phyloP scores from a whole-genome alignment of 30 jellyfish, hydroid and myxozoan genomes.

The Clytia hemisphaerica region DNA sequence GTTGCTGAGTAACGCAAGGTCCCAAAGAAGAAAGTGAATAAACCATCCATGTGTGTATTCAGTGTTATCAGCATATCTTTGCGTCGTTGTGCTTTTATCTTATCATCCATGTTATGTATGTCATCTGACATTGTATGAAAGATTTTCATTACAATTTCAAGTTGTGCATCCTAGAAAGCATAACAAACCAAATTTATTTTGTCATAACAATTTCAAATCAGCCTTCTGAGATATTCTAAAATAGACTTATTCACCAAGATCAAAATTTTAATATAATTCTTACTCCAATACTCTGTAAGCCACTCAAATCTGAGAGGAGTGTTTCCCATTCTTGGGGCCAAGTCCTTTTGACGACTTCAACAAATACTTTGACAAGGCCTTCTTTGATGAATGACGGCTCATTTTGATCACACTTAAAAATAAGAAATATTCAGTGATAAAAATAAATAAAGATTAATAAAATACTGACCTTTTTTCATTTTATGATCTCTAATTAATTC shows the following conservation, averaged over 20 bases:
- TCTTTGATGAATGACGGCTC: slow-evolving; percentile 28
- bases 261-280: not conserved
- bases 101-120: slow-evolving; percentile 55
- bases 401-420: not conserved
- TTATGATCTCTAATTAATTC: no score
- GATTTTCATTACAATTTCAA: slow-evolving; percentile 57
- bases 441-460: no score
- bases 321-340: slow-evolving; percentile 44
- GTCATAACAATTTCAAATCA: no score
- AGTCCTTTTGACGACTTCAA: slow-evolving; percentile 22
- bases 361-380: slow-evolving; percentile 31
- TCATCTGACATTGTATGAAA: slow-evolving; percentile 80
- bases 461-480: no score
- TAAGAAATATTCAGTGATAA: no score
- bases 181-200: no score
- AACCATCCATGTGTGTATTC: slow-evolving; percentile 46
- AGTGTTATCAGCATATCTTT: slow-evolving; percentile 68
- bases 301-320: slow-evolving; percentile 12
- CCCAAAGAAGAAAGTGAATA: slow-evolving; percentile 45
- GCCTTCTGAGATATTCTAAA: not conserved
- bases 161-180: slow-evolving; percentile 56
- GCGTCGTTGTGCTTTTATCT: slow-evolving; percentile 55
- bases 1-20: no score
- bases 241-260: not conserved
- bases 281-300: slow-evolving; percentile 13